A percentile compares a stretch with the other conserved stretches of the same genome.
Evolutionary conservation across 2,888 invertebrate species (phyloP).

Genomic region (Smittia sp.): DNA sequence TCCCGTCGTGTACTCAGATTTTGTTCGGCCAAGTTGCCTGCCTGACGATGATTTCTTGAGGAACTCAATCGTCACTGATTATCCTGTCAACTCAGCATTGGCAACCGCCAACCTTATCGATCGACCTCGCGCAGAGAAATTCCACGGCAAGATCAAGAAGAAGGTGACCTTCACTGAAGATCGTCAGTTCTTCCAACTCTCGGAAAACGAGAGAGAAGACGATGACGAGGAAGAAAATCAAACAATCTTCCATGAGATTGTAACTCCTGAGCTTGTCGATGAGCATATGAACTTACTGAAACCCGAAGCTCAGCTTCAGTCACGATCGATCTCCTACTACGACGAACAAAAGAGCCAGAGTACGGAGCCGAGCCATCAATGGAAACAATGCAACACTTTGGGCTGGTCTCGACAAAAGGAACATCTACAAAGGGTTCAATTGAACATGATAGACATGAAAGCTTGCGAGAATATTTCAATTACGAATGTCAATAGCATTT

Average conservation of each 20-base stretch:
- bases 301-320: conserved; percentile 34
- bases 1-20: conserved; percentile 72
- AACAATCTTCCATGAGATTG: conserved; percentile 41
- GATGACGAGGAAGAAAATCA: conserved; percentile 39
- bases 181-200: conserved; percentile 51
- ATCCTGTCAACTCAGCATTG: background rate
- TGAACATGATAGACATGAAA: conserved; percentile 73
- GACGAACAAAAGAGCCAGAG: background rate
- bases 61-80: conserved; percentile 42
- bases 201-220: conserved; percentile 43
- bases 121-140: conserved; percentile 29
- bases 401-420: conserved; percentile 85
- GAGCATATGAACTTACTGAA: conserved; percentile 25
- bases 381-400: conserved; percentile 72
- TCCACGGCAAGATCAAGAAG: background rate
- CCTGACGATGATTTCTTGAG: conserved; percentile 58
- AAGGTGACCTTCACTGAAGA: conserved; percentile 48
- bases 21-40: conserved; percentile 78
- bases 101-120: conserved; percentile 15
- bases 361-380: conserved; percentile 43
- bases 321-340: conserved; percentile 15
- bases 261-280: conserved; percentile 42
- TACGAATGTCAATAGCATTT: conserved; percentile 76
- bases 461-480: conserved; percentile 83
- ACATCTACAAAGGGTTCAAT: conserved; percentile 75